These are phyloP conservation scores for Ifrita kowaldi DNA, from an alignment of 2,113 vertebrate genomes.

Conservation along the genomic window DNA sequence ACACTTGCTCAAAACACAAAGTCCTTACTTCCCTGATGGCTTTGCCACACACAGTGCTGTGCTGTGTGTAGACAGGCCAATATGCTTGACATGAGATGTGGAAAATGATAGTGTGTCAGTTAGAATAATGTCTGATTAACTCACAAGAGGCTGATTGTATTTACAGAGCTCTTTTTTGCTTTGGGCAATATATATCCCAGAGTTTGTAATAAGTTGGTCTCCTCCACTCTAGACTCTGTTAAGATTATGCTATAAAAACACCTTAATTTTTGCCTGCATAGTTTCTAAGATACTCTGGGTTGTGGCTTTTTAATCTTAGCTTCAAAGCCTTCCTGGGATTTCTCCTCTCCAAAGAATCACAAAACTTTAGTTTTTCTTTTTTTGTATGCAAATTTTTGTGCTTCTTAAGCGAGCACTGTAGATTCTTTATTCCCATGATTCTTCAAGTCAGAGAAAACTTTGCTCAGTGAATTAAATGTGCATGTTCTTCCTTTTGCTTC, in stretches of 20 bases:
- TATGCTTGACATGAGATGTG: neutral
- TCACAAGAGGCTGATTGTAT: neutral
- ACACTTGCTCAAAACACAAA: neutral
- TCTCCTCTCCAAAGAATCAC: neutral
- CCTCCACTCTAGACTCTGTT: neutral
- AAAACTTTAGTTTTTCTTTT: neutral
- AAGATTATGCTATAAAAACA: neutral
- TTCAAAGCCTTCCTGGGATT: conserved; percentile 6
- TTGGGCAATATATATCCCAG: neutral
- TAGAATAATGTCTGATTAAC: neutral
- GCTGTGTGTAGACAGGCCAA: neutral
- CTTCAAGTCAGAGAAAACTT: neutral
- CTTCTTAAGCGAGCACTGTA: neutral
- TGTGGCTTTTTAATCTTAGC: neutral
- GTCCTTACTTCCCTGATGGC: neutral
- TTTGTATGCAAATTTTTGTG: neutral
- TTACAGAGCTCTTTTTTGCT: neutral
- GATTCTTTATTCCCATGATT: neutral
- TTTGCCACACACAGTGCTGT: neutral
- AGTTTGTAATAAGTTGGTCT: neutral
- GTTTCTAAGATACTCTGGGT: neutral
- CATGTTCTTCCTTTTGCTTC: neutral
- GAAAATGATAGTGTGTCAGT: neutral
- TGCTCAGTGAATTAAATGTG: neutral
- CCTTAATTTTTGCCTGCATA: neutral